phyloP scores from a whole-genome alignment of 2,797 vertebrate genomes.

The Melanotaenia boesemani region DNA sequence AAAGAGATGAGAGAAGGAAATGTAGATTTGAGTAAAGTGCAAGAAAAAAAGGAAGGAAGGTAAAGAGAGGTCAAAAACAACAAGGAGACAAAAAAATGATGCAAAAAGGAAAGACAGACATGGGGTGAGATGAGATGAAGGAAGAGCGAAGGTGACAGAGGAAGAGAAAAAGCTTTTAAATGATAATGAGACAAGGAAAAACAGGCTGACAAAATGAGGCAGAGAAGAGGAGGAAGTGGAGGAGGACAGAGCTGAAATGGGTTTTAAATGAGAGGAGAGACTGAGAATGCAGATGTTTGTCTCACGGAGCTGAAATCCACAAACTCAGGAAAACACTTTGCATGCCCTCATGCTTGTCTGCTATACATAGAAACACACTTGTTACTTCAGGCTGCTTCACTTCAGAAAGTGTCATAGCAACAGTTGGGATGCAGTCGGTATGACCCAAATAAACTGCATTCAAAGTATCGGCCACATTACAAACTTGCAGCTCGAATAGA shows the following conservation, averaged over 20 bases:
- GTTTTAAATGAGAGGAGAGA: constrained; percentile 11
- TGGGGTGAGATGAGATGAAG: background rate
- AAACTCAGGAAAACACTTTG: constrained; percentile 28
- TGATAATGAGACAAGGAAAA: background rate
- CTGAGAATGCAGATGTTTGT: constrained; percentile 13
- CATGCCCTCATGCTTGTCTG: background rate
- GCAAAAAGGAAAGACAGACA: background rate
- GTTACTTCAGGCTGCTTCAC: constrained; percentile 20
- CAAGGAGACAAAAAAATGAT: background rate
- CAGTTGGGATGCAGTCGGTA: constrained; percentile 12
- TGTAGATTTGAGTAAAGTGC: constrained; percentile 6
- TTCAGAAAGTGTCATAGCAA: constrained; percentile 30
- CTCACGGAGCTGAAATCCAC: background rate
- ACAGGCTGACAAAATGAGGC: constrained; percentile 1
- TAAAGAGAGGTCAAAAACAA: background rate
- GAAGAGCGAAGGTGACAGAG: background rate
- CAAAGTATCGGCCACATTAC: background rate
- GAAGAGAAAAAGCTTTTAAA: constrained; percentile 3
- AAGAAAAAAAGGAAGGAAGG: background rate
- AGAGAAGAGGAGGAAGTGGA: background rate
- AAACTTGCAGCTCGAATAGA: background rate
- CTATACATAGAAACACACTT: constrained; percentile 37
- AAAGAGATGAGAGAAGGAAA: constrained; percentile 1
- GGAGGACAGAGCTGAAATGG: background rate
- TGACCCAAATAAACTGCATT: constrained; percentile 46